Evolutionary conservation across 2,113 vertebrate species (phyloP), one percentile per base, ranked within the genome.

Genomic region (Eurypyga helias): DNA sequence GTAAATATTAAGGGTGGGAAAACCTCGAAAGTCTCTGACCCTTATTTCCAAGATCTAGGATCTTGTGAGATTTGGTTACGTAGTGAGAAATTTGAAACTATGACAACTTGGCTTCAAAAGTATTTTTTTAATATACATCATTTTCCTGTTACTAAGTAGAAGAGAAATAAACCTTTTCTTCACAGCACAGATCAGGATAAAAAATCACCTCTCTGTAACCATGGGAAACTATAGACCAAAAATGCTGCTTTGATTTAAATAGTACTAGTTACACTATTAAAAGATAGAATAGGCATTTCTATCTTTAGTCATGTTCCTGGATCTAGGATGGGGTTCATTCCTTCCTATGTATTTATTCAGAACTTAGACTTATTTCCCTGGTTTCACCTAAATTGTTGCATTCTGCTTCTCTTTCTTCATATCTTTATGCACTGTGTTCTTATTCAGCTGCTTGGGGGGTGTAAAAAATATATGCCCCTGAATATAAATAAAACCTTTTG

Each of bases 1-100:
- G 61, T 93, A 97, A 96, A 95, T 96, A 93, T n/a, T 31, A 88
- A 84, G 95, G 83, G 81, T 98, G 95, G 93, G 95, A 97, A 98
- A 97, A 91, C 38, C 86, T 88, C 61, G 8, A 31, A 80, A 95
- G 91, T 72, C 69, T 84, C 92, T 97, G 95, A 95, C 97, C 92
- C 29, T 78, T 58, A 55, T 90, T 97, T 94, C 77, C 90, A 94
- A 41, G 71, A 89, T 72, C 57, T 78, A 75, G 33, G 31, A 89
- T 90, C 72, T 81, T 88, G 61, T 3, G 10, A 87, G 55, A 71
- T 91, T 70, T 89, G 41, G 60, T 89, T 94, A 69, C 80, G 66
- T 3, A 43, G 60, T 36, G 62, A 90, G 92, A 93, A 91, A 94
- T 69, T 36, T 75, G 83, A 96, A 96, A 75, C 83, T 51, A 49